Conservation (phyloP, 2,888 invertebrate species). For the Chrysotoxum bicinctum region DNA sequence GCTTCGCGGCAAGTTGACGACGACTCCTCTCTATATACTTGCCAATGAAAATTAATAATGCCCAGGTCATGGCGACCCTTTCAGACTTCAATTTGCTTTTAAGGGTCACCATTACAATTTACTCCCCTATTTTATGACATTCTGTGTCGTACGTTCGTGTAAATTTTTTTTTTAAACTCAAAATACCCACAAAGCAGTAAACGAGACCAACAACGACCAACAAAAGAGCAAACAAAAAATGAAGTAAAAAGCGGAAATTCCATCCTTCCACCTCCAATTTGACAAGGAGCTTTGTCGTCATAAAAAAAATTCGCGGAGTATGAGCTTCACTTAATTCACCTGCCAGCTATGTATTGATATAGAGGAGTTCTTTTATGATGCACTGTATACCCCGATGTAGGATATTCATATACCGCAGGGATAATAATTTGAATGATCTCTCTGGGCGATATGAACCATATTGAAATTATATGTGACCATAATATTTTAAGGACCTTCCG, state of each 20-base stretch:
- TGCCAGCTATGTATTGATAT: conserved; percentile 30
- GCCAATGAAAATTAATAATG: conserved; percentile 64
- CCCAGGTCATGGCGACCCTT: conserved; percentile 49
- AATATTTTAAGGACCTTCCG: conserved; percentile 31
- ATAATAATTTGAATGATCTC: conserved; percentile 60
- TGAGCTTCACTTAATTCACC: conserved; percentile 56
- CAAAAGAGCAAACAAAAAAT: background rate
- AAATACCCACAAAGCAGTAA: conserved; percentile 38
- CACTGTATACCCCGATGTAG: conserved; percentile 39
- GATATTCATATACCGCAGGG: conserved; percentile 40
- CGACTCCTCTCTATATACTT: background rate
- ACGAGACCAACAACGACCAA: conserved; percentile 18
- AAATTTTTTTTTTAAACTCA: conserved; percentile 26
- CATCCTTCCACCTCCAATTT: conserved; percentile 3
- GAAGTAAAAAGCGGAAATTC: conserved; percentile 6
- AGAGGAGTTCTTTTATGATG: conserved; percentile 54
- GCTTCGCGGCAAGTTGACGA: background rate
- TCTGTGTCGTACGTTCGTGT: conserved; percentile 39
- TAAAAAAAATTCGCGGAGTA: conserved; percentile 47
- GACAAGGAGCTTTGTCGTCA: conserved; percentile 34
- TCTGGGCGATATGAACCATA: conserved; percentile 7
- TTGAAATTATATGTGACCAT: conserved; percentile 35
- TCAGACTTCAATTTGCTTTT: conserved; percentile 65
- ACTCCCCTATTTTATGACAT: conserved; percentile 55
- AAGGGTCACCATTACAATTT: conserved; percentile 60